Percentiles rank a stretch among this genome's conserved stretches.
These are phyloP conservation scores for Bombus affinis DNA, from an alignment of 1,140 invertebrate species.

Conservation along the genomic window DNA sequence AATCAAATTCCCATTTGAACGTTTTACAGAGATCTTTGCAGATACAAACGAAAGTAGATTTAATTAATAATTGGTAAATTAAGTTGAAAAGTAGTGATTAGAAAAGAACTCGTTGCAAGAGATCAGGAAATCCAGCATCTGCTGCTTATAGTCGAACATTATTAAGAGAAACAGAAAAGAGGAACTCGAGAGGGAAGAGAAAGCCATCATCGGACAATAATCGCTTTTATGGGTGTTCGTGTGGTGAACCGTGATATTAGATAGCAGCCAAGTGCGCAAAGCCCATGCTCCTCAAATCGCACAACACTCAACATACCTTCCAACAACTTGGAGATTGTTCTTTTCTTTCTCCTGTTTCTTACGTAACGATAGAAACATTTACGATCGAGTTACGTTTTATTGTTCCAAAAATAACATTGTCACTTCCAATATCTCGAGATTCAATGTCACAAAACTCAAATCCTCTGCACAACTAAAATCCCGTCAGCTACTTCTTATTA, in stretches of 20 bases:
- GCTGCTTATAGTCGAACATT: slow-evolving; percentile 65
- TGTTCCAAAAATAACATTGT: not conserved
- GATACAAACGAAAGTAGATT: not conserved
- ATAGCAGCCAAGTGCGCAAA: slow-evolving; percentile 69
- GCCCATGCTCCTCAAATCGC: slow-evolving; percentile 62
- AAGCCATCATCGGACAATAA: slow-evolving; percentile 78
- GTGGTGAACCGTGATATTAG: slow-evolving; percentile 75
- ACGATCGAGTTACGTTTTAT: not conserved
- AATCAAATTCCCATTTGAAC: not conserved
- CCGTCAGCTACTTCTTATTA: no score
- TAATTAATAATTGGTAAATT: slow-evolving; percentile 6
- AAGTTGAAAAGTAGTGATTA: not conserved
- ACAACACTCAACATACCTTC: slow-evolving; percentile 58
- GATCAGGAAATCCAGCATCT: slow-evolving; percentile 72
- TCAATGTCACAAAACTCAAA: no score
- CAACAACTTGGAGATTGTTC: slow-evolving; percentile 63
- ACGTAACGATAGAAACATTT: slow-evolving; percentile 11
- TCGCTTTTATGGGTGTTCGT: slow-evolving; percentile 78
- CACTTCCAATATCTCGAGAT: not conserved
- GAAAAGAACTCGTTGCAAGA: slow-evolving; percentile 15
- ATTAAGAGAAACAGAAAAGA: slow-evolving; percentile 61
- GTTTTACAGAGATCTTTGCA: not conserved
- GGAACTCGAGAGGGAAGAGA: slow-evolving; percentile 51
- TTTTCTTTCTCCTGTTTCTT: slow-evolving; percentile 38
- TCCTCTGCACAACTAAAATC: no score